Percentiles rank a stretch among this genome's conserved stretches.
phyloP scores from a whole-genome alignment of 2,113 vertebrate genomes.

The Pangasianodon gigas region DNA sequence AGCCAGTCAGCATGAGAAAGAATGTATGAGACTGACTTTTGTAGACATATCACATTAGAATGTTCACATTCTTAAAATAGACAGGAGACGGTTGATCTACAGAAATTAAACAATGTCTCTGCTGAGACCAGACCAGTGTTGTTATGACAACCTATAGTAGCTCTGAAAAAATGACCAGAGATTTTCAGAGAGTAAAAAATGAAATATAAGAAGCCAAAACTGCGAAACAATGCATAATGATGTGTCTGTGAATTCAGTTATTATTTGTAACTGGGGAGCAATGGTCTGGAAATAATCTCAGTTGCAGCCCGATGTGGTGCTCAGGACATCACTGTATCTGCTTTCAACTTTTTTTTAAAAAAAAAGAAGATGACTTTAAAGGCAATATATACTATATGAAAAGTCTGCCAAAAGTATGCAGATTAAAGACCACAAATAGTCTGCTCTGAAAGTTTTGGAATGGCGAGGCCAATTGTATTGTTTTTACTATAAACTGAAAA shows the following conservation, averaged over 20 bases:
- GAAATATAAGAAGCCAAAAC: slow-evolving; percentile 17
- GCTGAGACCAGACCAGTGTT: slow-evolving; percentile 21
- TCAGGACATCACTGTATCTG: neutral
- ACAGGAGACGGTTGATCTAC: slow-evolving; percentile 10
- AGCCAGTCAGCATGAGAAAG: neutral
- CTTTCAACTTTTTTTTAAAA: neutral
- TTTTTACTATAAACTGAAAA: neutral
- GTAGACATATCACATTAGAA: neutral
- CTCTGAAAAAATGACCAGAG: neutral
- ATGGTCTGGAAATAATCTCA: neutral
- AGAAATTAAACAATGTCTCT: slow-evolving; percentile 19
- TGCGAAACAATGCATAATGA: slow-evolving; percentile 11
- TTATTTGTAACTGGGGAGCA: neutral
- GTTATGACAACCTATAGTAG: slow-evolving; percentile 41
- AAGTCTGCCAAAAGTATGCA: neutral
- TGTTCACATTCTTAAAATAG: slow-evolving; percentile 33
- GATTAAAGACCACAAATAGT: neutral
- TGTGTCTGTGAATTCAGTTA: slow-evolving; percentile 8
- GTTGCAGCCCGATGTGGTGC: neutral
- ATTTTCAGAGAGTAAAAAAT: neutral
- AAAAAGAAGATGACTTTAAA: neutral
- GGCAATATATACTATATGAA: neutral
- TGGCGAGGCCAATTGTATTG: neutral
- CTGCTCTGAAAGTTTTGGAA: neutral
- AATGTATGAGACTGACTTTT: neutral